Evolutionary conservation across 2,113 vertebrate species (phyloP).

Genomic region (Myotis davidii): DNA sequence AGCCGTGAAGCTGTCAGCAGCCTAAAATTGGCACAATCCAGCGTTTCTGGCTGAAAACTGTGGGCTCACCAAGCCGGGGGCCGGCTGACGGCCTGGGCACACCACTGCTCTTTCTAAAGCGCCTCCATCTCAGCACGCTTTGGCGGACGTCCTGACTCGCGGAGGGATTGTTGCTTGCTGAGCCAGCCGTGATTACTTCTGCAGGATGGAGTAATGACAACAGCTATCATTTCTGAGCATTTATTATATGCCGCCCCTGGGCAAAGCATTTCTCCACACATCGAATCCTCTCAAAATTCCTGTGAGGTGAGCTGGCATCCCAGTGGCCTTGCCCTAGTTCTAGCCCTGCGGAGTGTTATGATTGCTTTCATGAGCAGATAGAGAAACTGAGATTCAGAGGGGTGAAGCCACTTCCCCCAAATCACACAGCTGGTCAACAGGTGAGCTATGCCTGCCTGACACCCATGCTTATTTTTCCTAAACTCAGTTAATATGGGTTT

Average conservation of each 20-base stretch:
- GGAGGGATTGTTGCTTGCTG: background rate
- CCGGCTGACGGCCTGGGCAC: background rate
- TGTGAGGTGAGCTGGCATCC: background rate
- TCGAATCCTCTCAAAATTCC: background rate
- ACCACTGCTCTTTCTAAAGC: background rate
- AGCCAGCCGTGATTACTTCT: background rate
- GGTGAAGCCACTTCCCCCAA: background rate
- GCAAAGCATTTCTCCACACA: background rate
- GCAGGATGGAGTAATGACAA: background rate
- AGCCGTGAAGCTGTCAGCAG: background rate
- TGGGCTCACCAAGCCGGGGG: background rate
- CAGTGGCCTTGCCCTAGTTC: background rate
- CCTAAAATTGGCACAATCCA: background rate
- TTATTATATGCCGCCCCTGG: background rate
- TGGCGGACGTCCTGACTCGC: background rate
- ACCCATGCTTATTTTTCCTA: background rate
- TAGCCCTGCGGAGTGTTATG: too few species aligned
- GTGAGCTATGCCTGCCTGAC: background rate
- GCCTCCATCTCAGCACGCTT: background rate
- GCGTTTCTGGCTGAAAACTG: background rate
- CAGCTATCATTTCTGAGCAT: background rate
- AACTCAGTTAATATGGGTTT: background rate
- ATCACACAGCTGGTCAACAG: background rate
- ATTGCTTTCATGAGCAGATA: background rate
- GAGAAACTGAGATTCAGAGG: constrained; percentile 44